Conservation (phyloP, 2,113 vertebrate species). For the Regulus satrapa region DNA sequence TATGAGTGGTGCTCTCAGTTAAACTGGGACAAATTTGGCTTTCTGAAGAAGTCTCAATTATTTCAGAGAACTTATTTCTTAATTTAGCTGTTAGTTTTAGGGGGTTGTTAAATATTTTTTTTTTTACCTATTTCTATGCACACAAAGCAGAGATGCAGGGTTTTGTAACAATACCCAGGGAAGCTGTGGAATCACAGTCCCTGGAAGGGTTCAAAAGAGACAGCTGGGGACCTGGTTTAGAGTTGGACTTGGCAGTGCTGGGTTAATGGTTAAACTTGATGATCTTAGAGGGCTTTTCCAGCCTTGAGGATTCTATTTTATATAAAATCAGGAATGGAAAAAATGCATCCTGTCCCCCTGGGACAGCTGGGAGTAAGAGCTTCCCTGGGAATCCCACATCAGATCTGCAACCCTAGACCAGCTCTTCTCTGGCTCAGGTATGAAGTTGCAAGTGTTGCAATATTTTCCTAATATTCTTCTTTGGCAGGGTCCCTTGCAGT, state of each 20-base stretch:
- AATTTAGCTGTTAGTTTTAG: not conserved
- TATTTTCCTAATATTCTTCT: not conserved
- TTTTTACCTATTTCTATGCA: not conserved
- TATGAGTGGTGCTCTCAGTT: accelerated
- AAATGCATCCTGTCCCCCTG: not conserved
- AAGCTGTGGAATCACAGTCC: not conserved
- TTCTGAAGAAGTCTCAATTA: not conserved
- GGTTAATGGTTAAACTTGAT: not conserved
- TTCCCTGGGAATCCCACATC: not conserved
- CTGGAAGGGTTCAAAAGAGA: not conserved
- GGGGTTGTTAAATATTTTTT: not conserved
- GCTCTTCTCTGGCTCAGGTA: not conserved
- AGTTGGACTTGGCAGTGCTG: not conserved
- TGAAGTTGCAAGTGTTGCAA: not conserved
- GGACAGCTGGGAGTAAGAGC: not conserved
- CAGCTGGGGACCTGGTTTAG: accelerated
- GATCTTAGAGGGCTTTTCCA: not conserved
- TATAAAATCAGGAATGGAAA: not conserved
- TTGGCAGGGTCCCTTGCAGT: not conserved
- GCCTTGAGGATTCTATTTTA: too few relatives aligned
- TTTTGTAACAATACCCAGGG: not conserved
- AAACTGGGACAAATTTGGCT: not conserved
- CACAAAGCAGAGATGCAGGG: not conserved
- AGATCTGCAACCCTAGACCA: not conserved
- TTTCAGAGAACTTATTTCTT: not conserved